Conservation (phyloP, 2,113 vertebrate genomes). For the Scortum barcoo region DNA sequence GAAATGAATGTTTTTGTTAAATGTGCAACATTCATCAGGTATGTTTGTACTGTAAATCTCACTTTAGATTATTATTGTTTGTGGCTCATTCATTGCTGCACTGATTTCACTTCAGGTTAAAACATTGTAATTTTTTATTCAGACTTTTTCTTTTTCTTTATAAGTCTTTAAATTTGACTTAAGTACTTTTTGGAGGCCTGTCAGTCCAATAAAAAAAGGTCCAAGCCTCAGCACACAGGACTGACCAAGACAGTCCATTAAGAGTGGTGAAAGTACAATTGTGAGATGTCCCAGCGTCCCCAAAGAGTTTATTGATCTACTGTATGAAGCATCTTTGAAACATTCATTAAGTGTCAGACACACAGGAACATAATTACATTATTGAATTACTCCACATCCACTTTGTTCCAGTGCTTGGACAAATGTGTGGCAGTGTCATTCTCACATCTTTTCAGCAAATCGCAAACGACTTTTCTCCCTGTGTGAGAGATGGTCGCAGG, state of each 20-base stretch:
- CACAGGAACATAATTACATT: constrained; percentile 53
- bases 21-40: not conserved
- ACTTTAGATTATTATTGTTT: not conserved
- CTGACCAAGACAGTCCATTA: constrained; percentile 9
- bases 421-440: constrained; percentile 24
- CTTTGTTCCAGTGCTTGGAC: constrained; percentile 44
- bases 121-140: not conserved
- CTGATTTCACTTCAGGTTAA: not conserved
- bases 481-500: constrained; percentile 39
- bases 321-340: constrained; percentile 41
- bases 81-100: not conserved
- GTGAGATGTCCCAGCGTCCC: constrained; percentile 1
- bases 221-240: not conserved
- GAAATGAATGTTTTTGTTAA: no score
- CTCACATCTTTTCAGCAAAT: constrained; percentile 21
- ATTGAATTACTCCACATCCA: constrained; percentile 45
- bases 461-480: constrained; percentile 30
- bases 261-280: constrained; percentile 13
- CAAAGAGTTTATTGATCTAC: constrained; percentile 53
- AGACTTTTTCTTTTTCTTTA: not conserved
- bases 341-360: constrained; percentile 46
- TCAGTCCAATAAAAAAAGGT: not conserved
- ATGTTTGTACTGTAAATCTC: not conserved
- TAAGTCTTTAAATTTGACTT: not conserved
- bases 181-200: not conserved